Evolutionary conservation across 2,797 vertebrate genomes (phyloP).

Genomic region (Acrossocheilus wenchowensis): DNA sequence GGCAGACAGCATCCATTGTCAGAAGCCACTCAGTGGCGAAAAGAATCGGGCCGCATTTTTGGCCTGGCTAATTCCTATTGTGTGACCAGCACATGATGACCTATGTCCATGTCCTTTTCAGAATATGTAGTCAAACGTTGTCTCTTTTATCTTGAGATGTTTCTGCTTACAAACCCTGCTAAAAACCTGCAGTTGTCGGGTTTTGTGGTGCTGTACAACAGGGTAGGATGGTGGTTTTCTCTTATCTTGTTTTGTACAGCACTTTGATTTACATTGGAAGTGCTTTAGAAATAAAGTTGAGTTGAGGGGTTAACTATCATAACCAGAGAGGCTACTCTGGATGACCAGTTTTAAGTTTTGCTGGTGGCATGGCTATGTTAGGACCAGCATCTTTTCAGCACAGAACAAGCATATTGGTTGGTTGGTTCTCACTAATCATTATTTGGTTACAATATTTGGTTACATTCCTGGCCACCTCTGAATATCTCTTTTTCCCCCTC

Average conservation of each 20-base stretch:
- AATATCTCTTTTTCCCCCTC: neutral
- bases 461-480: neutral
- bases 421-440: neutral
- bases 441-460: neutral
- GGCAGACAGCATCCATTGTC: slow-evolving; percentile 53
- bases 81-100: slow-evolving; percentile 30
- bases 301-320: neutral
- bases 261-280: neutral
- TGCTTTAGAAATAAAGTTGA: neutral
- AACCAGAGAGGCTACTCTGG: neutral
- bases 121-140: slow-evolving; percentile 30
- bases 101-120: slow-evolving; percentile 41
- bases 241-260: neutral
- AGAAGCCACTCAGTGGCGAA: slow-evolving; percentile 43
- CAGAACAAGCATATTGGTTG: neutral
- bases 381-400: neutral
- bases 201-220: neutral
- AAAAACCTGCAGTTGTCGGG: neutral
- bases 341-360: neutral
- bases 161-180: neutral
- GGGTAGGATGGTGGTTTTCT: neutral
- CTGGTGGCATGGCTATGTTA: neutral
- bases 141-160: slow-evolving; percentile 5
- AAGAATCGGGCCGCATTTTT: slow-evolving; percentile 51
- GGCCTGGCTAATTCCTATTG: slow-evolving; percentile 44